Base-by-base conservation (phyloP, 2,113 vertebrate species). In the Atrichornis clamosus region DNA sequence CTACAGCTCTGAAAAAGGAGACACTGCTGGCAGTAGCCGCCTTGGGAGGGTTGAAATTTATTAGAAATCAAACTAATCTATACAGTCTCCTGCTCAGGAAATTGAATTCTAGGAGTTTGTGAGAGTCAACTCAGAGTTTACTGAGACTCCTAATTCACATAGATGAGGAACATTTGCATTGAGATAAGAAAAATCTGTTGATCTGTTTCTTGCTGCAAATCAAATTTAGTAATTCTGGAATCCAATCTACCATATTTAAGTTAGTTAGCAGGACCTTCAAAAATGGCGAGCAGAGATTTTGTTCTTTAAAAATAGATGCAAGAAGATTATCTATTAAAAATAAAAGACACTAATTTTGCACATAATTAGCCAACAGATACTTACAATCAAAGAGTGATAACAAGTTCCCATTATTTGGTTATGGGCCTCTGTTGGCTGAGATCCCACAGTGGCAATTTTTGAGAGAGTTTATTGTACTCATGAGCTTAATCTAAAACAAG, bases 21-120 rank as follows among this genome's bases (percentile, higher is more conserved):
- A 58, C 46, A 86, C 50, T 84, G 52, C 75, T 95, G 79, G 74
- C 89, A 90, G 69, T 55, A 79, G 68, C 65, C 80, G 90, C 79
- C 85, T 93, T 85, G 67, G 41, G 74, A 97, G 24, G 20, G 77
- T 90, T 63, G 80, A 88, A 79, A 94, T 97, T 95, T 95, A 89
- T 96, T 95, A 93, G 78, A 93, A 96, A 96, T 96, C 93, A 92
- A 93, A 93, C 72, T 93, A 96, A 96, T 95, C 90, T 92, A 87
- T 92, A 90, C 67, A 64, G 65, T 93, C 62, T 97, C 84, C 84
- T 90, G 68, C 75, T 90, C 79, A 96, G 77, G 94, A 95, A 89
- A 95, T 82, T 94, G 90, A 75, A 89, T 91, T 77, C 75, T 84
- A 87, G 37, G 69, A 70, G 79, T 90, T 63, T 89, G 79, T 76